These are phyloP conservation scores for Channa maculata DNA, from an alignment of 2,113 vertebrate species.

Conservation along the genomic window DNA sequence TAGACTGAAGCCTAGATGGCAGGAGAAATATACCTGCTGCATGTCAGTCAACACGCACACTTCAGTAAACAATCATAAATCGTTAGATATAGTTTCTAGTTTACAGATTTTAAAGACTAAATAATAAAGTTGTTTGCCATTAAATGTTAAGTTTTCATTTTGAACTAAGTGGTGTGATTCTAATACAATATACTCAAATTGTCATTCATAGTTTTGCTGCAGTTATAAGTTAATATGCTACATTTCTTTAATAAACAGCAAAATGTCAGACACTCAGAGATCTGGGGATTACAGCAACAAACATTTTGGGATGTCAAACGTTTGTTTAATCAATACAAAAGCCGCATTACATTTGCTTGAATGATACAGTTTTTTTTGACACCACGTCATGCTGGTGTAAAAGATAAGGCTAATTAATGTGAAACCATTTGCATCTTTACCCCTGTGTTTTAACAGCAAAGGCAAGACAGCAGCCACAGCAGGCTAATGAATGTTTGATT, in stretches of 20 bases:
- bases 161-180: neutral
- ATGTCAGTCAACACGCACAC: slow-evolving; percentile 13
- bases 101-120: neutral
- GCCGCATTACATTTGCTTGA: slow-evolving; percentile 54
- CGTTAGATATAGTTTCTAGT: neutral
- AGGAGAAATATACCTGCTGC: slow-evolving; percentile 36
- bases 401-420: slow-evolving; percentile 72
- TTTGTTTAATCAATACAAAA: slow-evolving; percentile 53
- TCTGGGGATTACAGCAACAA: slow-evolving; percentile 22
- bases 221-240: neutral
- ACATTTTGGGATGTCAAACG: slow-evolving; percentile 40
- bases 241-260: slow-evolving; percentile 14
- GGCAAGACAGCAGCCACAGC: slow-evolving; percentile 52
- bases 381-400: slow-evolving; percentile 56
- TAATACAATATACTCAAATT: neutral
- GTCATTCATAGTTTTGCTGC: slow-evolving; percentile 10
- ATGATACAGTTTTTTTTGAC: slow-evolving; percentile 31
- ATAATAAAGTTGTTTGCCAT: too few species aligned
- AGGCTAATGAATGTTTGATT: slow-evolving; percentile 78
- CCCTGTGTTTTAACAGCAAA: slow-evolving; percentile 50
- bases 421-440: slow-evolving; percentile 65
- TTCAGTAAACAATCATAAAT: slow-evolving; percentile 22
- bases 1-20: slow-evolving; percentile 9
- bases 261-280: slow-evolving; percentile 15
- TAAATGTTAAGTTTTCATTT: too few species aligned